These are phyloP conservation scores for Alces alces DNA, from an alignment of 2,113 vertebrate species.

Conservation along the genomic window DNA sequence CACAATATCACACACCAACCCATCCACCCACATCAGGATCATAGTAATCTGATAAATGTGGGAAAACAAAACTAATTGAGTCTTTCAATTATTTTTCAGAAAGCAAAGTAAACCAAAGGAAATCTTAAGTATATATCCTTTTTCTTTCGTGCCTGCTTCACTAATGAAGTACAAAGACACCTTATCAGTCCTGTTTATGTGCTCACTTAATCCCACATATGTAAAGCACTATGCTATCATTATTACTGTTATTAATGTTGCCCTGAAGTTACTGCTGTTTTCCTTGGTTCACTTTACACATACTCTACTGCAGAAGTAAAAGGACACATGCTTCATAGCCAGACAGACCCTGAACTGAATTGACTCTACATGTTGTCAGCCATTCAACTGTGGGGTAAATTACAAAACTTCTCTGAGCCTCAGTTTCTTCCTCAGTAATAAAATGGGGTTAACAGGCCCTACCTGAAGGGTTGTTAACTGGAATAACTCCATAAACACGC, in stretches of 20 bases:
- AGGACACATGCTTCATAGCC: not conserved
- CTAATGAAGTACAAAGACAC: conserved; percentile 9
- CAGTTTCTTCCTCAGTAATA: not conserved
- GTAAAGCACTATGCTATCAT: not conserved
- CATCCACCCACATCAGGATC: conserved; percentile 39
- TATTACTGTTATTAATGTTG: not conserved
- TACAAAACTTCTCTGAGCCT: not conserved
- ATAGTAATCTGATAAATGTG: conserved; percentile 28
- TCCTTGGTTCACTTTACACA: not conserved
- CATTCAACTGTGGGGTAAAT: not conserved
- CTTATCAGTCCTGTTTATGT: not conserved
- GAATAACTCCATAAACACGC: not conserved
- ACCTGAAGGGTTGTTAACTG: not conserved
- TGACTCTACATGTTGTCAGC: not conserved
- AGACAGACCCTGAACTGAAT: not conserved
- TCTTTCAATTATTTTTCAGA: conserved; percentile 15
- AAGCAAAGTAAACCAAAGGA: not conserved
- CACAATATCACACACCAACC: conserved; percentile 4
- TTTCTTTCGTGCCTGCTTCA: not conserved
- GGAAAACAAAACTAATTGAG: conserved; percentile 16
- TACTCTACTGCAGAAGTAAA: not conserved
- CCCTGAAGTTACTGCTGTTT: not conserved
- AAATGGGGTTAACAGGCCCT: not conserved
- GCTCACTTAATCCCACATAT: not conserved
- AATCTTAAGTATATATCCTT: not conserved